phyloP scores from a whole-genome alignment of 2,888 invertebrate genomes.

The Antitype chi region DNA sequence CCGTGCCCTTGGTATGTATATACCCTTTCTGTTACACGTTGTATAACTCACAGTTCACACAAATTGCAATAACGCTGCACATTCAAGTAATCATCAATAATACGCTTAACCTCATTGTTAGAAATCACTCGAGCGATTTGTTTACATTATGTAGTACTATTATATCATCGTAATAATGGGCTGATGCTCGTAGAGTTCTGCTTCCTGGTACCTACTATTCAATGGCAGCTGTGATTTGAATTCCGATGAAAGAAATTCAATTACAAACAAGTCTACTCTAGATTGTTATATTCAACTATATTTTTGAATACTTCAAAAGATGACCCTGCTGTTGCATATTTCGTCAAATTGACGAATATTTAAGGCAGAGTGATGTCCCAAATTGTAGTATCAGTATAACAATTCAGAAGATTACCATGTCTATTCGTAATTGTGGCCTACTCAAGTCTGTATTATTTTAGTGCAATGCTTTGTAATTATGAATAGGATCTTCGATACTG shows the following conservation, averaged over 20 bases:
- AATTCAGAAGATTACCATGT: background rate
- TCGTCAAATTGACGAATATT: background rate
- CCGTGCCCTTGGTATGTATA: too few species aligned
- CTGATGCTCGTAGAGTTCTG: constrained; percentile 20
- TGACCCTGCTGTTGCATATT: background rate
- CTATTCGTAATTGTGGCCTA: background rate
- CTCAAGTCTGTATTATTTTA: background rate
- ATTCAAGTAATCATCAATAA: constrained; percentile 44
- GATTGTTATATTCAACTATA: background rate
- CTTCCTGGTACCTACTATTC: constrained; percentile 27
- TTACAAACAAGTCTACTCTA: background rate
- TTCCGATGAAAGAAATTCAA: background rate
- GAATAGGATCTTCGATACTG: background rate
- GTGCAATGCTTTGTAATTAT: background rate
- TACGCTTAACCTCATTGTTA: constrained; percentile 37
- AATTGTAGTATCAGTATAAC: background rate
- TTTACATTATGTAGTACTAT: constrained; percentile 28
- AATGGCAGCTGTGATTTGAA: constrained; percentile 7
- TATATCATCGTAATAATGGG: constrained; percentile 14
- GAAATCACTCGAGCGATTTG: constrained; percentile 39
- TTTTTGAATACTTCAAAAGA: background rate
- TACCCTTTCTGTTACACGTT: too few species aligned
- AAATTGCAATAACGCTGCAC: constrained; percentile 37
- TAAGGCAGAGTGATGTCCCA: background rate
- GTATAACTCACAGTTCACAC: background rate